Evolutionary conservation across 1,140 invertebrate species (phyloP).

Genomic region (Stenopsyche tienmushanensis): DNA sequence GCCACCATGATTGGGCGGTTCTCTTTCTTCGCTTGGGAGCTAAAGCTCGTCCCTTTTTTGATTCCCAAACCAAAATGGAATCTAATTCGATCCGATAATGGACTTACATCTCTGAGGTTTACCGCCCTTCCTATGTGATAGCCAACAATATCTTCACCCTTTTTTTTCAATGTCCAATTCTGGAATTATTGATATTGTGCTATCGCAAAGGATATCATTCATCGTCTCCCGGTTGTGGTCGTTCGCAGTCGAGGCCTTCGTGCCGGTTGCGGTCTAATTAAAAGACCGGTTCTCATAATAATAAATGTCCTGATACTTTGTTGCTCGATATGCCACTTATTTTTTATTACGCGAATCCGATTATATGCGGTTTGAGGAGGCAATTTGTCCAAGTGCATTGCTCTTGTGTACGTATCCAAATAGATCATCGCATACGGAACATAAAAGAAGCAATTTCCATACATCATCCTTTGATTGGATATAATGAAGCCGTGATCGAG

Average conservation of each 20-base stretch:
- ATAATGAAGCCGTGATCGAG: slow-evolving; percentile 4
- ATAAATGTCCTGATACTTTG: too few relatives aligned
- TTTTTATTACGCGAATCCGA: too few relatives aligned
- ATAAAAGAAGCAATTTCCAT: background rate
- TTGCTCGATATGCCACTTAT: too few relatives aligned
- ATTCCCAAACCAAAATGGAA: slow-evolving; percentile 10
- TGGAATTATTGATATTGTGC: background rate
- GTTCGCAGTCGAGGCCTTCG: too few relatives aligned
- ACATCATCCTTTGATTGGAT: slow-evolving; percentile 3
- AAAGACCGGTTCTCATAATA: too few relatives aligned
- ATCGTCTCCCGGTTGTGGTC: too few relatives aligned
- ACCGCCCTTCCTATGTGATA: slow-evolving; percentile 4
- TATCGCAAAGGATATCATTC: too few relatives aligned
- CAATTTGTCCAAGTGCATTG: too few relatives aligned
- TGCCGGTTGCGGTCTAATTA: too few relatives aligned
- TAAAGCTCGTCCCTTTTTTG: background rate
- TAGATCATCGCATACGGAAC: too few relatives aligned
- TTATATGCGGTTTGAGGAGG: too few relatives aligned
- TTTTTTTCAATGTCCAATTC: background rate
- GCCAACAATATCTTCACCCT: background rate
- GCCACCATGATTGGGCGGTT: slow-evolving; percentile 21
- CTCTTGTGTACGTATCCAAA: too few relatives aligned
- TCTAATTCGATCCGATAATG: slow-evolving; percentile 27
- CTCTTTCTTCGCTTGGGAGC: background rate
- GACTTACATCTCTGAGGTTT: slow-evolving; percentile 20